Base-by-base conservation (phyloP, 2,113 vertebrate species). In the Clarias batrachus region DNA sequence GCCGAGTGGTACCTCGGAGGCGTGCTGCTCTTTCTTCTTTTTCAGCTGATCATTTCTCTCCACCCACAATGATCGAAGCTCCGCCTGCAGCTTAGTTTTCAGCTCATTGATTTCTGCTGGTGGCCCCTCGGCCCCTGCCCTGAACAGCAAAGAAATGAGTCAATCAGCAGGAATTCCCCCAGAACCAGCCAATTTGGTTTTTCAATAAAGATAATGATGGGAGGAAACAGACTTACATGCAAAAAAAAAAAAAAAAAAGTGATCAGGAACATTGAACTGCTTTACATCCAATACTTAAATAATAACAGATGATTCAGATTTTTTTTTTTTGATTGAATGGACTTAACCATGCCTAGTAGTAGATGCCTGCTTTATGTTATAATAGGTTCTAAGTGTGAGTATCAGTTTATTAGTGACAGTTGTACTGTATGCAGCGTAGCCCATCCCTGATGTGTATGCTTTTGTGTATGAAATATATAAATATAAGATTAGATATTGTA, bases 1-100 rank as follows among this genome's bases (percentile, higher is more conserved):
- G 16, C 11, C 19, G n/a, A 17, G 76, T 73, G 81, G 59, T 90
- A 98, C 98, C 96, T 99, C 97, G 0, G 94, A 93, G 57, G 93
- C 94, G 0, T 95, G 96, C 86, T 97, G 97, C 88, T 98, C 96
- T 86, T 96, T 98, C 93, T 93, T 97, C 85, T 94, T 98, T 92
- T 93, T 95, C 85, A 96, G 37, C 19, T 93, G 91, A 3, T 91
- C 93, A 0, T 91, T 91, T 74, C 96, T 94, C 80, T 98, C 97
- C 73, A 93, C 92, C 89, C 94, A 94, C 27, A 96, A 92, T 10
- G 83, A 90, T 60, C 92, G 91, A 41, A 99, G 93, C 87, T 98
- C 97, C 10, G 59, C 80, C 89, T 95, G 95, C 94, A 99, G 92
- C 86, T 95, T 96, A 17, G 94, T 95, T 89, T 94, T 96, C 91